These are phyloP conservation scores for Heptranchias perlo DNA, from an alignment of 2,113 vertebrate genomes.

Conservation along the genomic window DNA sequence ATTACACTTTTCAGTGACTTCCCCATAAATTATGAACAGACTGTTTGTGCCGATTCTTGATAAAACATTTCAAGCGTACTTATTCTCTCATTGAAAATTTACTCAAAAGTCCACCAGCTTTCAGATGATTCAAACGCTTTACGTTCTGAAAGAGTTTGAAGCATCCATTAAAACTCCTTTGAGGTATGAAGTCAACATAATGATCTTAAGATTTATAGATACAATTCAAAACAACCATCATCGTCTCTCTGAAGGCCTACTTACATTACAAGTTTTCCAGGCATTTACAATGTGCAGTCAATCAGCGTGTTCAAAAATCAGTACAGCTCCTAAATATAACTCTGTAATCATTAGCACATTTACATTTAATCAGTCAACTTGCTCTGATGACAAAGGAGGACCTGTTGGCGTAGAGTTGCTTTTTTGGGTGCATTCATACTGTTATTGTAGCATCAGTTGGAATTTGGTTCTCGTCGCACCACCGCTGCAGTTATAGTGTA, in stretches of 20 bases:
- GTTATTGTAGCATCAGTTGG: background rate
- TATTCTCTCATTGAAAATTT: background rate
- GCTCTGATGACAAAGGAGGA: background rate
- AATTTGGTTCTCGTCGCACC: background rate
- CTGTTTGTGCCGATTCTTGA: background rate
- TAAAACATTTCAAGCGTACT: background rate
- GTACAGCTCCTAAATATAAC: background rate
- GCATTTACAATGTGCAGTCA: background rate
- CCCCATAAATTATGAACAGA: background rate
- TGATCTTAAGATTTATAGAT: background rate
- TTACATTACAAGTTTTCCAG: background rate
- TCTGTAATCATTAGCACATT: background rate
- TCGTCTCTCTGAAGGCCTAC: background rate
- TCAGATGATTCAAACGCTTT: background rate
- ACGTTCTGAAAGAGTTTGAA: background rate
- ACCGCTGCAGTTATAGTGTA: background rate
- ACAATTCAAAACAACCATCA: background rate
- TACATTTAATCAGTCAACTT: background rate
- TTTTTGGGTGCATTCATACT: background rate
- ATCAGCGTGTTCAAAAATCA: background rate
- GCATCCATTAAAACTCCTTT: background rate
- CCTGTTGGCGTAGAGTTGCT: background rate
- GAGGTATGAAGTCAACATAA: background rate
- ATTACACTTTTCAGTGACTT: background rate
- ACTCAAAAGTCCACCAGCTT: background rate